Evolutionary conservation across 2,888 invertebrate species (phyloP).

Genomic region (Erebia epiphron): DNA sequence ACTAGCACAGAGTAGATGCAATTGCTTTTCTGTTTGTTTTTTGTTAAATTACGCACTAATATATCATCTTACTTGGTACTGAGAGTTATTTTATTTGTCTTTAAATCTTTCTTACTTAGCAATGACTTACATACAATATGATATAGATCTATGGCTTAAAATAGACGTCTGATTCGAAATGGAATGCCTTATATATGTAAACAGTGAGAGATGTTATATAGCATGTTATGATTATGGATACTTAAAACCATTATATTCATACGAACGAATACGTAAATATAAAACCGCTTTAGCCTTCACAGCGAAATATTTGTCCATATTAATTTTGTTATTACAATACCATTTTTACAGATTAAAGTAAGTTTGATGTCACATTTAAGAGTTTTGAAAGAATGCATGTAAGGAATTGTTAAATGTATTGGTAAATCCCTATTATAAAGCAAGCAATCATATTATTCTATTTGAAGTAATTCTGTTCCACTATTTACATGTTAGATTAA

Average conservation of each 20-base stretch:
- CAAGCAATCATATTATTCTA: too few species aligned
- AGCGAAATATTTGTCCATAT: too few species aligned
- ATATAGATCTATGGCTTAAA: not conserved
- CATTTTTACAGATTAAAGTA: too few species aligned
- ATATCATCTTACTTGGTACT: not conserved
- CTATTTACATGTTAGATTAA: too few species aligned
- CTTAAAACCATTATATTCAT: not conserved
- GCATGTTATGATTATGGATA: slow-evolving; percentile 1
- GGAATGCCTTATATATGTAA: not conserved
- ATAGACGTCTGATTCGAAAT: not conserved
- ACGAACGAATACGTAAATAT: not conserved
- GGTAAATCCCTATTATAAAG: too few species aligned
- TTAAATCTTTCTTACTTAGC: not conserved
- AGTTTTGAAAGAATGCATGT: too few species aligned
- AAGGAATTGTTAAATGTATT: too few species aligned
- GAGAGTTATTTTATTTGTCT: not conserved
- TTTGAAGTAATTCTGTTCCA: too few species aligned
- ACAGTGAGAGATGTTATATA: not conserved
- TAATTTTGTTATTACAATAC: not conserved
- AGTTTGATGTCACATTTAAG: too few species aligned
- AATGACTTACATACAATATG: not conserved
- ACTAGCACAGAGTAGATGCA: not conserved
- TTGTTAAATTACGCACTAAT: not conserved
- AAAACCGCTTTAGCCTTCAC: not conserved
- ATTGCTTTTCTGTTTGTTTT: not conserved